Conservation (phyloP, 2,888 invertebrate genomes). For the Julus scandinavius region DNA sequence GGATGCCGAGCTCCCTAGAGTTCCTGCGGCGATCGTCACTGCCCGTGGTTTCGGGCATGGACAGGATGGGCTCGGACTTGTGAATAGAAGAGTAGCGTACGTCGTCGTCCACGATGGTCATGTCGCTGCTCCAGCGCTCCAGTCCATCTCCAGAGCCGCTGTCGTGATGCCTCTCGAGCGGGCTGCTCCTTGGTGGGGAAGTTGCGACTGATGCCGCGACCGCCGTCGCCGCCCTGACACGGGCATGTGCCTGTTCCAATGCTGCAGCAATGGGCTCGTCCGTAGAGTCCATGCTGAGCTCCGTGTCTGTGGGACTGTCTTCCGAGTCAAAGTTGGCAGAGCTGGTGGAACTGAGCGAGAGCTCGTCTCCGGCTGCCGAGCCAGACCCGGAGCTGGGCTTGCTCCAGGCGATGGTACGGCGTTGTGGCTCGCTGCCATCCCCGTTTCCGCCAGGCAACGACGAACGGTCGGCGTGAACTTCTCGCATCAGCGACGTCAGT, state of each 20-base stretch:
- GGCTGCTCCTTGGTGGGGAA: background rate
- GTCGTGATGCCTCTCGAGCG: background rate
- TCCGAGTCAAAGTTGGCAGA: conserved; percentile 70
- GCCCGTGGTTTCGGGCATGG: conserved; percentile 22
- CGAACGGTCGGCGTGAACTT: conserved; percentile 79
- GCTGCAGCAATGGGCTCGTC: conserved; percentile 65
- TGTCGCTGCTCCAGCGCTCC: conserved; percentile 56
- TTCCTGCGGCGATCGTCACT: background rate
- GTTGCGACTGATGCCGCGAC: background rate
- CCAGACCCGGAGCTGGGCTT: conserved; percentile 52
- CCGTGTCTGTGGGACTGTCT: conserved; percentile 75
- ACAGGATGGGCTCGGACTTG: conserved; percentile 53
- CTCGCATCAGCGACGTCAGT: conserved; percentile 89
- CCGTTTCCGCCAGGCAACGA: background rate
- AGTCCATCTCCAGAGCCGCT: conserved; percentile 37
- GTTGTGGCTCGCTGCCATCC: background rate
- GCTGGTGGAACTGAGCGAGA: conserved; percentile 57
- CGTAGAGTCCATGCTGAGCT: conserved; percentile 60
- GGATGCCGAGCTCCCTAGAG: background rate
- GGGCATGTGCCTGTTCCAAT: conserved; percentile 51
- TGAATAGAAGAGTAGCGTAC: conserved; percentile 47
- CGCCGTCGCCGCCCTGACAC: conserved; percentile 17
- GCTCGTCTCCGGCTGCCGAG: conserved; percentile 55
- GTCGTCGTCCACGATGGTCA: conserved; percentile 57
- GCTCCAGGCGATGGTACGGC: conserved; percentile 50